Base-by-base conservation (phyloP, 2,113 vertebrate species). In the Nesoenas mayeri region DNA sequence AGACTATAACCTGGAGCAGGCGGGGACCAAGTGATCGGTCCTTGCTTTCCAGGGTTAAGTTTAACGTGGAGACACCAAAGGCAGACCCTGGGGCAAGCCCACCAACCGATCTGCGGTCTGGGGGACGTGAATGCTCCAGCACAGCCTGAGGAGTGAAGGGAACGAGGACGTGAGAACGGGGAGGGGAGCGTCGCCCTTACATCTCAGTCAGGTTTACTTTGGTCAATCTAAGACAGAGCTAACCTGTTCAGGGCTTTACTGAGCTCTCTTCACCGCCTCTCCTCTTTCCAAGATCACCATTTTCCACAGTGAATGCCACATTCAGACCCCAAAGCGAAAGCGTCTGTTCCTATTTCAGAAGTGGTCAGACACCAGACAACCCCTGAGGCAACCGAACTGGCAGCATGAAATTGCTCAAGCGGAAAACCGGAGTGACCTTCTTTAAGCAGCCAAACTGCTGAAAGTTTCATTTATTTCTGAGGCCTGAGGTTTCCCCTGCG, bases 21-120 rank as follows among this genome's bases (percentile, higher is more conserved):
- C 17, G 24, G n/a, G 29, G 17, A 70, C 18, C 2, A 4, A 71
- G 36, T 1, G 2, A 32, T 48, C 2, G 2, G 38, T 21, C 28
- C 16, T 18, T 36, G 28, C 42, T 65, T 75, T 65, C 36, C 15
- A n/a, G n/a, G 38, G 25, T 78, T 44, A 54, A 28, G 40, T 57
- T 38, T 75, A 38, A 40, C 53, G 6, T 60, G 47, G 28, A 24
- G 36, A 58, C 42, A 53, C 19, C 32, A 71, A 70, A 87, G n/a
- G 47, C 36, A 66, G 66, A 54, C 12, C 44, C 9, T 16, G 34
- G 44, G 44, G 2, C 25, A 84, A 92, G 11, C n/a, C 38, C 79
- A 54, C 29, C 58, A 64, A 12, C 9, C 28, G 15, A 54, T 44
- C 28, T 51, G 50, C 15, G 22, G 51, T 8, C 44, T 14, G 21